Conservation (phyloP, 2,113 vertebrate species). For the Brachirus orientalis region DNA sequence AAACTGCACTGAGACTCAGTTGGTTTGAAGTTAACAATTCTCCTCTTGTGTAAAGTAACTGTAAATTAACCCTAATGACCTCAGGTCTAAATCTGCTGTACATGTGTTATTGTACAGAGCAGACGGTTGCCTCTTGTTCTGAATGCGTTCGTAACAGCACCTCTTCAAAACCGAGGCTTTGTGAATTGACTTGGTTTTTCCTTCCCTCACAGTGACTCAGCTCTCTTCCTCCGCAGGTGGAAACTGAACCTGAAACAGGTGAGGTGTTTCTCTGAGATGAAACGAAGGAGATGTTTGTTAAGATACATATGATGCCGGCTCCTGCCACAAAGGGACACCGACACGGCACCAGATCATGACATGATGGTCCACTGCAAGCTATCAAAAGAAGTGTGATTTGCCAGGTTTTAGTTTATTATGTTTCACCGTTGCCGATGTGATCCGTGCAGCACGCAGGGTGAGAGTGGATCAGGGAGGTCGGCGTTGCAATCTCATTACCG, state of each 20-base stretch:
- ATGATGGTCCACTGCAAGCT: constrained; percentile 3
- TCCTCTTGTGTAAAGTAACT: too few species aligned
- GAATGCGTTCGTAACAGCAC: too few species aligned
- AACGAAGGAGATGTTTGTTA: constrained; percentile 25
- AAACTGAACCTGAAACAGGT: not conserved
- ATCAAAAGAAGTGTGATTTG: constrained; percentile 3
- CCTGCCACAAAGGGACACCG: not conserved
- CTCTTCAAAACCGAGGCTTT: too few species aligned
- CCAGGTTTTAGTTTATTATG: constrained; percentile 17
- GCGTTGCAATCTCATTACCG: constrained; percentile 2
- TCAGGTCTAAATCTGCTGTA: too few species aligned
- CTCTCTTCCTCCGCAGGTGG: constrained; percentile 3
- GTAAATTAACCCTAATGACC: too few species aligned
- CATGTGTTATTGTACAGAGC: too few species aligned
- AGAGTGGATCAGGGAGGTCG: not conserved
- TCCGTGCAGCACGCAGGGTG: constrained; percentile 6
- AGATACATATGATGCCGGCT: constrained; percentile 21
- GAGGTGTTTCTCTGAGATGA: not conserved
- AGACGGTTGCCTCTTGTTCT: too few species aligned
- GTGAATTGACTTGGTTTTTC: too few species aligned
- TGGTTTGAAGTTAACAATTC: too few species aligned
- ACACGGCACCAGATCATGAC: constrained; percentile 3
- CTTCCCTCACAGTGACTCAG: not conserved
- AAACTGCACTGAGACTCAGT: too few species aligned
- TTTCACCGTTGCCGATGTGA: constrained; percentile 20